A percentile compares a stretch with the other conserved stretches of the same genome.
Conservation (phyloP, 30 jellyfish, hydroid and myxozoan species). For the Cassiopea andromeda region DNA sequence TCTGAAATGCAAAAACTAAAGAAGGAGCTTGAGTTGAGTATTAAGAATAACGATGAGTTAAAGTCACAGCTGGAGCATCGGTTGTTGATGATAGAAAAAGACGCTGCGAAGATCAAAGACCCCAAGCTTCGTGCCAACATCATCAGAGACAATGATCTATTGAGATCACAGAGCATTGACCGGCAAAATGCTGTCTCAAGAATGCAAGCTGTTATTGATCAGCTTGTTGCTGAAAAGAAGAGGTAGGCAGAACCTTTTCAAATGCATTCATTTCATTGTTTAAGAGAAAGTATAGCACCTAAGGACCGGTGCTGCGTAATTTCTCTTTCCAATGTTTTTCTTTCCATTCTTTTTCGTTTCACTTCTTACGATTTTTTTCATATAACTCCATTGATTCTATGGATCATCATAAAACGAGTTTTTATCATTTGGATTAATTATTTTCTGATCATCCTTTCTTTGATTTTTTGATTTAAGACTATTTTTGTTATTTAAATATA, state of each 20-base stretch:
- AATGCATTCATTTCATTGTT: not conserved
- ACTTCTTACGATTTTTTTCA: too few relatives aligned
- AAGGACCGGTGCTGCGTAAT: too few relatives aligned
- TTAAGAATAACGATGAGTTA: conserved; percentile 73
- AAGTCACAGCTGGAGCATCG: conserved; percentile 81
- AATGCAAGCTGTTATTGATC: conserved; percentile 41
- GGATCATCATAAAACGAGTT: too few relatives aligned
- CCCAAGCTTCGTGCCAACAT: conserved; percentile 70
- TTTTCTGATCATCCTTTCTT: too few relatives aligned
- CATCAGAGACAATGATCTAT: conserved; percentile 83
- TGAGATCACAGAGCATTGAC: conserved; percentile 74
- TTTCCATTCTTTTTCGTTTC: too few relatives aligned
- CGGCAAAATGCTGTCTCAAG: conserved; percentile 45
- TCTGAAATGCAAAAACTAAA: conserved; percentile 82
- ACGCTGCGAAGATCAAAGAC: conserved; percentile 68
- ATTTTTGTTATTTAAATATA: too few relatives aligned
- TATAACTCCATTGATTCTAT: too few relatives aligned
- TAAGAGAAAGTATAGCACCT: too few relatives aligned
- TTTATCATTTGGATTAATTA: too few relatives aligned
- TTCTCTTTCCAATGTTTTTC: too few relatives aligned
- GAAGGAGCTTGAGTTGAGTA: conserved; percentile 77
- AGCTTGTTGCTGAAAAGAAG: conserved; percentile 45
- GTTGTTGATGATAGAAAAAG: conserved; percentile 70
- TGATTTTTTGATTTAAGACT: too few relatives aligned
- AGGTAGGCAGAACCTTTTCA: conserved; percentile 24